These are phyloP conservation scores for Otocyon megalotis DNA, from an alignment of 2,113 vertebrate species.

Conservation along the genomic window DNA sequence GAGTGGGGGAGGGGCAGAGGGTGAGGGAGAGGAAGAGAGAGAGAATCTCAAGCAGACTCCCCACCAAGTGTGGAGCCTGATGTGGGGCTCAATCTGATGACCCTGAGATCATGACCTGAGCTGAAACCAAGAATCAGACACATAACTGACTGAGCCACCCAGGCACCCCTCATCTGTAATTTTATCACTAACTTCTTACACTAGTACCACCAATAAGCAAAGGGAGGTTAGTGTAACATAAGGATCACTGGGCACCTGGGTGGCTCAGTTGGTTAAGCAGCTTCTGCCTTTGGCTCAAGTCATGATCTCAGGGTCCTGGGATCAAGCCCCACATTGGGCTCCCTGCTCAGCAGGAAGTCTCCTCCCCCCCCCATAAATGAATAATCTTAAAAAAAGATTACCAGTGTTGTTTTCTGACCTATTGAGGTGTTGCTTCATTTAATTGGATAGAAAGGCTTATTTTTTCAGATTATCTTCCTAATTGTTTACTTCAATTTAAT, in stretches of 20 bases:
- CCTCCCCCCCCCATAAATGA: no score
- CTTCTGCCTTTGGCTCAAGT: no score
- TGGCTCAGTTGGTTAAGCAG: no score
- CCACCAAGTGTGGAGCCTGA: not conserved
- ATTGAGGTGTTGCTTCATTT: constrained; percentile 52
- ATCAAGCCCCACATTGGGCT: no score
- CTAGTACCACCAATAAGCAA: not conserved
- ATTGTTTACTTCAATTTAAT: constrained; percentile 57
- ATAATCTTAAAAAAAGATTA: no score
- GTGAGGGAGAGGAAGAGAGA: not conserved
- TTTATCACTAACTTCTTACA: constrained; percentile 34
- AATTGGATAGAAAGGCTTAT: constrained; percentile 45
- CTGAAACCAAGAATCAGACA: not conserved
- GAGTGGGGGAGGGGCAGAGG: not conserved
- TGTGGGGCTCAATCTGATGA: not conserved
- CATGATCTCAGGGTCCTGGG: no score
- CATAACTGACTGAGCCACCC: not conserved
- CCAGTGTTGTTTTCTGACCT: constrained; percentile 45
- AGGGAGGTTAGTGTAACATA: not conserved
- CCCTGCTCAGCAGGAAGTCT: no score
- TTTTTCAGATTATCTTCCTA: constrained; percentile 51
- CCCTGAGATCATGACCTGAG: not conserved
- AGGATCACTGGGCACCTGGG: not conserved
- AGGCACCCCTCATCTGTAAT: not conserved
- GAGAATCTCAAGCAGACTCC: not conserved